phyloP scores from a whole-genome alignment of 2,888 invertebrate genomes.

The Xanthia togata region DNA sequence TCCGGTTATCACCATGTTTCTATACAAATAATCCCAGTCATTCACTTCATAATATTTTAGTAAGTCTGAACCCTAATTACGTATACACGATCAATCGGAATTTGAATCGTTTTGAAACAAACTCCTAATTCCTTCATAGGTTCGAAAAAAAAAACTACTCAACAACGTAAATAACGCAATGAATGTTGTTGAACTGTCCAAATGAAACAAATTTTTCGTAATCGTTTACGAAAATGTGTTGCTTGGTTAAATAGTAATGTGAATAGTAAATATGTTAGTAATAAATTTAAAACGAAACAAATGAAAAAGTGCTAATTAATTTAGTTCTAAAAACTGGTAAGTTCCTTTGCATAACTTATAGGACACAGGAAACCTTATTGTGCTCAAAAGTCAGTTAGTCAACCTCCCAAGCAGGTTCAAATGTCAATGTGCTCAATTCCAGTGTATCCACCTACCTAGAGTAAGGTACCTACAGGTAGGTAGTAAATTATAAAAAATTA shows the following conservation, averaged over 20 bases:
- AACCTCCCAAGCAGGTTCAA: constrained; percentile 23
- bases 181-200: no score
- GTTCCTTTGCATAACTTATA: not conserved
- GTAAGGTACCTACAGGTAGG: not conserved
- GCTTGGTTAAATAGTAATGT: no score
- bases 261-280: no score
- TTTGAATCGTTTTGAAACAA: no score
- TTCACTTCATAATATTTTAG: constrained; percentile 7
- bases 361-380: not conserved
- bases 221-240: no score
- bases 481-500: constrained; percentile 28
- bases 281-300: constrained; percentile 19
- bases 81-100: no score
- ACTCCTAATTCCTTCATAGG: no score
- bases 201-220: no score
- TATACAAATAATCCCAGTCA: constrained; percentile 34
- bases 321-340: not conserved
- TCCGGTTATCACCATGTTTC: constrained; percentile 36
- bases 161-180: no score
- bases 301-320: constrained; percentile 1
- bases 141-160: no score
- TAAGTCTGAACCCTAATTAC: not conserved
- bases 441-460: not conserved
- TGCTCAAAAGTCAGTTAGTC: not conserved
- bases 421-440: constrained; percentile 17